Evolutionary conservation across 1,140 invertebrate species (phyloP), one percentile per base, ranked within the genome.

Genomic region (Drosophila gunungcola): DNA sequence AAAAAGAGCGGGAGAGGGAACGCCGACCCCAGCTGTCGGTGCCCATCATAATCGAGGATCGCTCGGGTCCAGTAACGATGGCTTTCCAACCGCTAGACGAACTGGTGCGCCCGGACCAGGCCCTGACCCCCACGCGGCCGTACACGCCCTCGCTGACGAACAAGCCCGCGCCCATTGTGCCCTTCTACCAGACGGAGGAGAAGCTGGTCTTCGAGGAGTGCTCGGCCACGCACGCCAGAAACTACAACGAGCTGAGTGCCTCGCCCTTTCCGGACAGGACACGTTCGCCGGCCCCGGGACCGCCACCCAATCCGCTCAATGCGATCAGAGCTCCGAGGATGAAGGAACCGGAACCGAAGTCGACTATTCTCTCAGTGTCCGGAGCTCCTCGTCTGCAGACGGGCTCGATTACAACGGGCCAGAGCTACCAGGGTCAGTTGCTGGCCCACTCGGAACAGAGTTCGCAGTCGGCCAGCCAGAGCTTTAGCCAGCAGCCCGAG

Each of bases 151-250:
- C 94, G 90, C 89, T 94, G 91, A 95, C 94, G 58, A 95, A 95
- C 90, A 95, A 95, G 93, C 94, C 94, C 52, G 94, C 95, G 1
- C 94, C 95, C 11, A 93, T 95, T 56, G 93, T 95, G 61, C 95
- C 95, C 16, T 94, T 94, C 85, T 95, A 95, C 84, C 95, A 95
- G 73, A 92, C 91, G 12, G 56, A 81, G 89, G 94, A 94, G 91
- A 95, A 95, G 91, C 93, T 95, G 69, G 93, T 94, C 42, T 93
- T 94, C 46, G 93, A 95, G 16, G 94, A 94, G 78, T 93, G 94
- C 73, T 58, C 90, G 42, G 93, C 95, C 4, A 85, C 94, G 0
- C 93, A 94, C 83, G 93, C 93, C 27, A 93, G 94, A 49, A 78
- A 93, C 39, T 95, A 94, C 68, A 93, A 95, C 72, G 94, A 94